Conservation (phyloP, 2,113 vertebrate genomes). For the Eleginops maclovinus region DNA sequence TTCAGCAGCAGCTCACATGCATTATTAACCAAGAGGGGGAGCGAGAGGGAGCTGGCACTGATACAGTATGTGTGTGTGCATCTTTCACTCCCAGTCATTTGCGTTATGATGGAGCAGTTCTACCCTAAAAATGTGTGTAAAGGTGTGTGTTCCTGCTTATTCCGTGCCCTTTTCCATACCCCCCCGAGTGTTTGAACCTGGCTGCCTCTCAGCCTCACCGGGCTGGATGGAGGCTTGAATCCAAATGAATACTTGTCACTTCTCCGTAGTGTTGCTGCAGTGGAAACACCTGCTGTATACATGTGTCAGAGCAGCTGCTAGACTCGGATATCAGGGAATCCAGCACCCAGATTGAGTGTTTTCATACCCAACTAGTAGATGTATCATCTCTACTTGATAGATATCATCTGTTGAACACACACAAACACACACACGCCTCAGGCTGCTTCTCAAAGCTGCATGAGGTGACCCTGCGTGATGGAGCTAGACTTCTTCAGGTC, state of each 20-base stretch:
- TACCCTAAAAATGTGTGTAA: background rate
- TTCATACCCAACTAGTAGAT: no score
- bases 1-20: no score
- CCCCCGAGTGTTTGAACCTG: constrained; percentile 17
- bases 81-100: constrained; percentile 37
- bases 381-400: no score
- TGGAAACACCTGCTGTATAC: constrained; percentile 10
- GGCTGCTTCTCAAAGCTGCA: constrained; percentile 33
- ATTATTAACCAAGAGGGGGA: no score
- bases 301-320: background rate
- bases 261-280: constrained; percentile 15
- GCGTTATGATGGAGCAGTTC: constrained; percentile 23
- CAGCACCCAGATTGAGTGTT: no score
- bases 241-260: constrained; percentile 40
- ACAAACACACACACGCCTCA: background rate
- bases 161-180: constrained; percentile 12
- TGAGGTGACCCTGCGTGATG: constrained; percentile 26
- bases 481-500: constrained; percentile 28
- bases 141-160: background rate
- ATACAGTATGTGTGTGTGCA: background rate
- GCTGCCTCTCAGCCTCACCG: no score
- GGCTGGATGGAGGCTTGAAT: constrained; percentile 35
- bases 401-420: background rate
- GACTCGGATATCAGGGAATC: no score
- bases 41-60: no score